Percentiles rank a stretch among this genome's conserved stretches.
phyloP scores from a whole-genome alignment of 2,888 invertebrate species.

The Trimorus sp. region DNA sequence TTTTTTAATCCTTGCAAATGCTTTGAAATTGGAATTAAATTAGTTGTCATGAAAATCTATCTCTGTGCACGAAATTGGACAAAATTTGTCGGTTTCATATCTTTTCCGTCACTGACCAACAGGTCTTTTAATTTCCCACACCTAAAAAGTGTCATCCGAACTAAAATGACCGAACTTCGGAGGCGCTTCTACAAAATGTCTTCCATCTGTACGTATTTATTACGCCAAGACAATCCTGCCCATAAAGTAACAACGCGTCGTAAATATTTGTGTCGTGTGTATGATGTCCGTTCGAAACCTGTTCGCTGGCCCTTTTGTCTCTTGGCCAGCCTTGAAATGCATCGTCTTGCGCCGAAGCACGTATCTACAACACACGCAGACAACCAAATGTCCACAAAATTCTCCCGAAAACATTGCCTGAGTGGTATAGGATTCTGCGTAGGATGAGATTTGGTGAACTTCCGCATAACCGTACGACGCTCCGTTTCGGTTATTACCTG shows the following conservation, averaged over 20 bases:
- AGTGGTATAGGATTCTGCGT: background rate
- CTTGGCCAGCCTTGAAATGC: constrained; percentile 59
- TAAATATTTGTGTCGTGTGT: constrained; percentile 59
- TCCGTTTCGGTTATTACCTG: constrained; percentile 37
- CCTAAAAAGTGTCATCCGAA: background rate
- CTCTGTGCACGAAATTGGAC: too few relatives aligned
- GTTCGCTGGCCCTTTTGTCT: constrained; percentile 52
- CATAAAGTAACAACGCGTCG: constrained; percentile 43
- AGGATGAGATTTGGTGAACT: constrained; percentile 40
- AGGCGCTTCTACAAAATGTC: background rate
- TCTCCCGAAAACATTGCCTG: background rate
- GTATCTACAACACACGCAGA: constrained; percentile 35
- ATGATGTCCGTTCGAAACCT: constrained; percentile 51
- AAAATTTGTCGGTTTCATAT: too few relatives aligned
- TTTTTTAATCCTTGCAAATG: too few relatives aligned
- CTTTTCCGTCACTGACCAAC: background rate
- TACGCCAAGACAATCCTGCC: constrained; percentile 19
- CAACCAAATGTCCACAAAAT: constrained; percentile 7
- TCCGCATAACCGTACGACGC: constrained; percentile 49
- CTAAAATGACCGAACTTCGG: background rate
- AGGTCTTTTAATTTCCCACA: background rate
- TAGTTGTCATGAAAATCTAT: too few relatives aligned
- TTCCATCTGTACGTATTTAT: constrained; percentile 43
- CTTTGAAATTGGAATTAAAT: too few relatives aligned
- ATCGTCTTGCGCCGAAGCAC: constrained; percentile 48